phyloP scores from a whole-genome alignment of 2,797 vertebrate genomes.

The Gymnodraco acuticeps region DNA sequence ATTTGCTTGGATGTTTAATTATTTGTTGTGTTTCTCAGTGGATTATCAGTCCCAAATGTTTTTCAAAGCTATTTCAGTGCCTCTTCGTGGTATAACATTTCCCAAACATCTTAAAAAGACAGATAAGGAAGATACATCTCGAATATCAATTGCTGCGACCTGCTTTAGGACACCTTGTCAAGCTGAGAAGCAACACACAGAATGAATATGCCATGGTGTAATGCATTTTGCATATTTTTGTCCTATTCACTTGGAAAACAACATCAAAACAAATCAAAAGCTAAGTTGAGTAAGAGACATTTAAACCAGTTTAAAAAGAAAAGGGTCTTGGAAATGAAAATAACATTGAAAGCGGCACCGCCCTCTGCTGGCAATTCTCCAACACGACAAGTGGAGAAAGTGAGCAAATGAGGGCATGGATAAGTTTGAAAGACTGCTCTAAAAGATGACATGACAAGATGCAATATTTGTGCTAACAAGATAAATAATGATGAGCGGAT shows the following conservation, averaged over 20 bases:
- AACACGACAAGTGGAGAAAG: conserved; percentile 29
- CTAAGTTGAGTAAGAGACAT: not conserved
- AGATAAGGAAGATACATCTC: conserved; percentile 37
- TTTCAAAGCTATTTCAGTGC: conserved; percentile 40
- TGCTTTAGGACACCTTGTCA: conserved; percentile 44
- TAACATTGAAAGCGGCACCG: conserved; percentile 30
- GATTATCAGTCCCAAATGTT: conserved; percentile 36
- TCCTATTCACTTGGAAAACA: conserved; percentile 21
- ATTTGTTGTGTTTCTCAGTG: conserved; percentile 44
- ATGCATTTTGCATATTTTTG: conserved; percentile 22
- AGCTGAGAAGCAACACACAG: not conserved
- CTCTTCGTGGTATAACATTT: conserved; percentile 24
- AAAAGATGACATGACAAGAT: conserved; percentile 5
- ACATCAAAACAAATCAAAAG: conserved; percentile 49
- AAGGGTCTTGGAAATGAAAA: not conserved
- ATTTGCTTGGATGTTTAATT: conserved; percentile 52
- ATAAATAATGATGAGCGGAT: conserved; percentile 12
- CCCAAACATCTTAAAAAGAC: conserved; percentile 39
- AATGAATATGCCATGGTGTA: conserved; percentile 11
- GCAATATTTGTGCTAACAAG: not conserved
- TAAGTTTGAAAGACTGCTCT: not conserved
- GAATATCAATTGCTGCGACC: conserved; percentile 34
- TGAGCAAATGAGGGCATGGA: not conserved
- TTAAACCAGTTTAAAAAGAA: conserved; percentile 19
- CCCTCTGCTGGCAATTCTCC: conserved; percentile 70